phyloP scores from a whole-genome alignment of 2,888 invertebrate genomes.

The Argyra leucocephala region DNA sequence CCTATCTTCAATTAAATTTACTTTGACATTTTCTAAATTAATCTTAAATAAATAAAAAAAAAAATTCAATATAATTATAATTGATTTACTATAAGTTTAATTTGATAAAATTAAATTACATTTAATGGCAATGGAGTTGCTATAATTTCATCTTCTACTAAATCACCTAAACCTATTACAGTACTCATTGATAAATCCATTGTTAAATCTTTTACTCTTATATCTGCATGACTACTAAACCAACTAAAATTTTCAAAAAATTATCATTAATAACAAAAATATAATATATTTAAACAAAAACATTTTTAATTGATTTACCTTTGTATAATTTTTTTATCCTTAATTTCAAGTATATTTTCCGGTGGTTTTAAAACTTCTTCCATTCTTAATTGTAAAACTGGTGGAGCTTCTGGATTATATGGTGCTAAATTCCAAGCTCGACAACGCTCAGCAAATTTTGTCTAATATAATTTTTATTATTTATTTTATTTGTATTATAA shows the following conservation, averaged over 20 bases:
- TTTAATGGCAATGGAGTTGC: slow-evolving; percentile 72
- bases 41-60: slow-evolving; percentile 45
- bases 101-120: slow-evolving; percentile 45
- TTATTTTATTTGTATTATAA: not conserved
- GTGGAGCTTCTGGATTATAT: slow-evolving; percentile 45
- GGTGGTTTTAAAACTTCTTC: slow-evolving; percentile 50
- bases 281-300: not conserved
- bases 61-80: not conserved
- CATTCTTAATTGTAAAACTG: slow-evolving; percentile 52
- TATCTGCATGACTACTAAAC: slow-evolving; percentile 48
- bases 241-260: slow-evolving; percentile 29
- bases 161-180: slow-evolving; percentile 67
- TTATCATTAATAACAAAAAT: slow-evolving; percentile 8
- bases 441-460: slow-evolving; percentile 71
- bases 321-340: slow-evolving; percentile 39
- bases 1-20: slow-evolving; percentile 74
- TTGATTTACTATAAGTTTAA: too few species aligned
- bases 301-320: too few species aligned
- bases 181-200: slow-evolving; percentile 72
- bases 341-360: slow-evolving; percentile 28
- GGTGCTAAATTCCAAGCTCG: slow-evolving; percentile 69
- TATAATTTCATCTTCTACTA: slow-evolving; percentile 79
- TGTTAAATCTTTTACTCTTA: slow-evolving; percentile 55
- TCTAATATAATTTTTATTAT: slow-evolving; percentile 49
- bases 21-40: slow-evolving; percentile 60